Percentiles rank a stretch among this genome's conserved stretches.
Conservation (phyloP, 2,888 invertebrate species). For the Alcis repandata region DNA sequence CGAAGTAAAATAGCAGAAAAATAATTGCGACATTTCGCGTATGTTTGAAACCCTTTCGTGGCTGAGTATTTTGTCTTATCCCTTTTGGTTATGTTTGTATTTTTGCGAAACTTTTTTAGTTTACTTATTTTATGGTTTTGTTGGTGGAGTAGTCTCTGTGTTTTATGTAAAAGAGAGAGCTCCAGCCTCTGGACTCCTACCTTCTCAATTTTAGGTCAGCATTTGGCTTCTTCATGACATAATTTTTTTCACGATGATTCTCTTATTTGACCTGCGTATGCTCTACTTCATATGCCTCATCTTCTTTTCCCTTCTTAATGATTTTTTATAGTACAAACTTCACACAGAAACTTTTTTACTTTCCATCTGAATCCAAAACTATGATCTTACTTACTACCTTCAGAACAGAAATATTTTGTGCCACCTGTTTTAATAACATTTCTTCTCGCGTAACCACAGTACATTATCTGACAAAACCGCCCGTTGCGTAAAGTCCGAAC, state of each 20-base stretch:
- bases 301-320: too few relatives aligned
- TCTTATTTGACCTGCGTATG: too few relatives aligned
- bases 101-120: neutral
- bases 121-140: neutral
- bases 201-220: too few relatives aligned
- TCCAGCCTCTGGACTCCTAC: too few relatives aligned
- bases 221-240: too few relatives aligned
- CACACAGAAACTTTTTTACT: neutral
- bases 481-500: conserved; percentile 66
- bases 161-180: neutral
- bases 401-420: neutral
- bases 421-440: conserved; percentile 8
- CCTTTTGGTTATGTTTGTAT: neutral
- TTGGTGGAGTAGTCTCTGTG: neutral
- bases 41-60: neutral
- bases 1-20: conserved; percentile 11
- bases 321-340: too few relatives aligned
- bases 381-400: neutral
- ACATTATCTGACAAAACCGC: conserved; percentile 54
- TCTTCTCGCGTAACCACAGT: conserved; percentile 54
- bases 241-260: too few relatives aligned
- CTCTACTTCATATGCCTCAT: too few relatives aligned
- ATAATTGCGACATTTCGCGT: conserved; percentile 4
- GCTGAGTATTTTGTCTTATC: neutral
- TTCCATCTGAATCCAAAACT: neutral